Conservation (phyloP, 2,888 invertebrate species). For the Cosmorhoe ocellata region DNA sequence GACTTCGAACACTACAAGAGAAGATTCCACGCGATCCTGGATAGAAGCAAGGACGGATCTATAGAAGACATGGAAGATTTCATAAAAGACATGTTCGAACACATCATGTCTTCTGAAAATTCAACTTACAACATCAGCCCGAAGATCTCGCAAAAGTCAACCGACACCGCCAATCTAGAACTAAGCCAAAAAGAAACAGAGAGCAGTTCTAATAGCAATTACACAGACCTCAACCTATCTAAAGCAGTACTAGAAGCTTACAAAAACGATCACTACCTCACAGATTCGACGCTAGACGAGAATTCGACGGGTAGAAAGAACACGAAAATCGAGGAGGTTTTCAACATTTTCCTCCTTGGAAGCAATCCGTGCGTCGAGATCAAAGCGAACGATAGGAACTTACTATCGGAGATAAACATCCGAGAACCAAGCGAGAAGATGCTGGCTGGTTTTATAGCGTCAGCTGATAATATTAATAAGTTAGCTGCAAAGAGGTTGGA, state of each 20-base stretch:
- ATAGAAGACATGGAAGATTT: conserved; percentile 66
- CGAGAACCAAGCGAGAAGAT: conserved; percentile 38
- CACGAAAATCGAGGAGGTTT: conserved; percentile 46
- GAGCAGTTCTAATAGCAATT: conserved; percentile 16
- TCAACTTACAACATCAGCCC: conserved; percentile 35
- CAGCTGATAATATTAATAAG: conserved; percentile 61
- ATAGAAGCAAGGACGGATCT: conserved; percentile 54
- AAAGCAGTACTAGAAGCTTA: conserved; percentile 49
- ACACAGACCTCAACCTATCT: conserved; percentile 11
- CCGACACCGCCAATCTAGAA: conserved; percentile 9
- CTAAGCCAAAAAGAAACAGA: conserved; percentile 19
- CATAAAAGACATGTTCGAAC: conserved; percentile 66
- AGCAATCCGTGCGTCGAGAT: conserved; percentile 51
- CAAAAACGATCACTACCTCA: conserved; percentile 58
- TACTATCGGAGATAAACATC: conserved; percentile 65
- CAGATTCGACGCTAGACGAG: conserved; percentile 53
- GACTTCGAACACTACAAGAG: conserved; percentile 66
- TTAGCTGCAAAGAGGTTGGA: conserved; percentile 55
- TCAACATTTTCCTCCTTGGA: conserved; percentile 54
- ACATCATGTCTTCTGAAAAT: conserved; percentile 60
- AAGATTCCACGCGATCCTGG: conserved; percentile 62
- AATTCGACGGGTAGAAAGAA: conserved; percentile 32
- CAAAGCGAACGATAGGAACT: conserved; percentile 55
- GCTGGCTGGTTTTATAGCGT: conserved; percentile 46
- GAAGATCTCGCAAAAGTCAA: conserved; percentile 7